Evolutionary conservation across 1,140 invertebrate species (phyloP), one percentile per base, ranked within the genome.

Genomic region (Octopus bimaculoides): DNA sequence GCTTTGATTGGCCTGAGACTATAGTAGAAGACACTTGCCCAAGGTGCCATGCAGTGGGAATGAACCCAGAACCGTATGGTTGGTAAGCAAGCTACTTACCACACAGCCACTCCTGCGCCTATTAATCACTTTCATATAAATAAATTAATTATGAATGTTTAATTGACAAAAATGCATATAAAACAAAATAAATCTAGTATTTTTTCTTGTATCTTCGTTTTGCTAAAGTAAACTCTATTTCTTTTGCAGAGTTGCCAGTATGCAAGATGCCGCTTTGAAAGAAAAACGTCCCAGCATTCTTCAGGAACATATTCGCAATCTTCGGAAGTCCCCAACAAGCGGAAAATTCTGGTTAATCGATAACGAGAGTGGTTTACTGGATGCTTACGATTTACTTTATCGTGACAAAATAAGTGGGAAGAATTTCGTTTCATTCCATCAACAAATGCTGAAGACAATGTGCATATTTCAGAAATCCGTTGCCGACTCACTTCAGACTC

Each of bases 311-410:
- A 89, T 91, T 12, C 87, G 90, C n/a, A 91, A 91, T 82, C 85
- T 91, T 56, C 86, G 88, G 3, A 84, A 85, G 74, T 88, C 86
- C 5, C 82, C 82, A 66, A 81, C 81, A 53, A 87, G 84, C 2
- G 83, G 83, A 4, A 89, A 87, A 55, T 79, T 91, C 4, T 91
- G 90, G 90, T 82, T 91, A 8, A 90, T 91, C 41, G 90, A 91
- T 83, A 91, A 91, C 79, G 90, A 91, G 78, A 90, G 90, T 78
- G 90, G 90, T 5, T 82, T 91, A 8, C 77, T 91, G 53, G 90
- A 90, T 81, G 89, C 86, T 5, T 91, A 91, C 77, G 86, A 88
- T 9, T 79, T 90, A 3, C 81, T 91, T 12, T 90, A 90, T 78
- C 78, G 82, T 52, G 81, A 78, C 6, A 79, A 66, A 14, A 77